These are phyloP conservation scores for Coelogynopora nodosa DNA, from an alignment of 2,888 invertebrate species.

Conservation along the genomic window DNA sequence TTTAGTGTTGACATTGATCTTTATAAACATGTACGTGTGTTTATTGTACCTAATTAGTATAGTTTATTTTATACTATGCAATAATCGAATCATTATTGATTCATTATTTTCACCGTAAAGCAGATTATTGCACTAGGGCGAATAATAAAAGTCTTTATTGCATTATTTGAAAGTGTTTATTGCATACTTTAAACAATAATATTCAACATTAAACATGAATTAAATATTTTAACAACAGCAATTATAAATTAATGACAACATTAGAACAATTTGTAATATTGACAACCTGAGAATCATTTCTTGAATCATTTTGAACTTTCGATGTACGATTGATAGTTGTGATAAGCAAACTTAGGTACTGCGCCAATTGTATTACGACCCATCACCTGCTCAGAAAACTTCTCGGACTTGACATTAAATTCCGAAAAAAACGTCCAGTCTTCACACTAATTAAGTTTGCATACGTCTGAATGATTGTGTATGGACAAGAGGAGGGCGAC, in stretches of 20 bases:
- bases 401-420: slow-evolving; percentile 5
- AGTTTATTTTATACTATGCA: too few relatives aligned
- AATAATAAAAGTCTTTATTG: background rate
- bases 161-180: background rate
- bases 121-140: too few relatives aligned
- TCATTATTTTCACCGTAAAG: too few relatives aligned
- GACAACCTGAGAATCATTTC: background rate
- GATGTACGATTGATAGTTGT: slow-evolving; percentile 6
- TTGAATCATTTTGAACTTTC: background rate
- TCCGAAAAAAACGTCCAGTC: slow-evolving; percentile 1
- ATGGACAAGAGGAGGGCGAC: background rate
- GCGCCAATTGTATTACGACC: slow-evolving; percentile 8
- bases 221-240: background rate
- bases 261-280: slow-evolving; percentile 14
- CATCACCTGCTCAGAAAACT: background rate
- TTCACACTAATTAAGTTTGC: background rate
- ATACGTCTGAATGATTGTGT: slow-evolving; percentile 3
- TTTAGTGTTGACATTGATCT: too few relatives aligned
- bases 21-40: too few relatives aligned
- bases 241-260: slow-evolving; percentile 14
- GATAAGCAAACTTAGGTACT: background rate
- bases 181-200: background rate
- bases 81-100: too few relatives aligned
- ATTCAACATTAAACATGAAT: background rate
- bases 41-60: too few relatives aligned